Evolutionary conservation across 2,888 invertebrate genomes (phyloP), one percentile per base, ranked within the genome.

Genomic region (Agrochola litura): DNA sequence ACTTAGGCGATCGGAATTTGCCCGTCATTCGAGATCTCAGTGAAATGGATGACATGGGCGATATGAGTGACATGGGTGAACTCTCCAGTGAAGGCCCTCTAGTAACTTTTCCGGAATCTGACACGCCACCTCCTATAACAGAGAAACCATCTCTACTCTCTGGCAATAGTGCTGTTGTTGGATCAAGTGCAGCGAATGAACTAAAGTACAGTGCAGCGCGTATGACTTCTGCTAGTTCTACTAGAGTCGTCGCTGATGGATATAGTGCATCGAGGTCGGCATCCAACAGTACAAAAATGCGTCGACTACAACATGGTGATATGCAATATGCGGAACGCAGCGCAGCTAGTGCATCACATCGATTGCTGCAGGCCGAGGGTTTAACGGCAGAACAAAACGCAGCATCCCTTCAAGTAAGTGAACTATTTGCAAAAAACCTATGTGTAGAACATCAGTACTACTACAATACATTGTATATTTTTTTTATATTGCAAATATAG

Each of bases 311-410:
- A 92, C 97, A 98, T 46, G 98, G 98, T 58, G 98, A 98, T 91
- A 95, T 98, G 88, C 98, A 98, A 80, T 98, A 98, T 93, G 98
- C 98, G 90, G 98, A 98, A 94, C 98, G 98, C 85, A 98, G 97
- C 90, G 98, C 98, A 63, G 98, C 98, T 61, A 98, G 98, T 49
- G 98, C 98, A 25, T 97, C 98, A 84, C 97, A 98, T 87, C 98
- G 98, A 84, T 97, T 98, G 86, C 95, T 99, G 83, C 98, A 99
- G 94, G 97, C 98, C 81, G 98, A 99, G 92, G 99, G 99, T 65
- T 97, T 99, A 81, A 98, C 98, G 43, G 98, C 99, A 2, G 98
- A 99, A 95, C 98, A 99, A 94, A 98, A 98, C 92, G 98, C 98
- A 85, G 98, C 99, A 79, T 97, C 98, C 86, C 97, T 98, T 88